Evolutionary conservation across 2,888 invertebrate species (phyloP).

Genomic region (Charanyca ferruginea): DNA sequence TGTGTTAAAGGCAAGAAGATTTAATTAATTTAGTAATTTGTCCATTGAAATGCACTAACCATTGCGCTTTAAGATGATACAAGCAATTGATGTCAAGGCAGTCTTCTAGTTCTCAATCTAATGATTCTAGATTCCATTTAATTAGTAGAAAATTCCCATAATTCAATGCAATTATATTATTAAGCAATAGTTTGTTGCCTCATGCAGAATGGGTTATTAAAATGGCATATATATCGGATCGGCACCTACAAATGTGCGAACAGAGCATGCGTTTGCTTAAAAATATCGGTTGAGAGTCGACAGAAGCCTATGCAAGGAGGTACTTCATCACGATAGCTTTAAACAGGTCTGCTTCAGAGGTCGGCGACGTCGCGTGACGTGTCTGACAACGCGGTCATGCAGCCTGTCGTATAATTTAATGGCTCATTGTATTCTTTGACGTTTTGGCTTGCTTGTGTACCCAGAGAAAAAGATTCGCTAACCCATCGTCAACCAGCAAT

Average conservation of each 20-base stretch:
- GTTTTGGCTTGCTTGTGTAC: conserved; percentile 51
- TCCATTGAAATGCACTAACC: conserved; percentile 48
- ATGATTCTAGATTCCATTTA: conserved; percentile 67
- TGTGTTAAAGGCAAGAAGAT: conserved; percentile 22
- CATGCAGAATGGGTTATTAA: conserved; percentile 23
- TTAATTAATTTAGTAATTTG: conserved; percentile 21
- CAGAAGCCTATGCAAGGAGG: conserved; percentile 55
- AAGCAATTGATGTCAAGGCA: conserved; percentile 80
- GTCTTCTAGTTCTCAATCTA: conserved; percentile 73
- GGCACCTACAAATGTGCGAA: conserved; percentile 13
- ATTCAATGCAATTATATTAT: conserved; percentile 49
- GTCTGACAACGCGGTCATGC: conserved; percentile 73
- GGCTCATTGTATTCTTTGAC: conserved; percentile 76
- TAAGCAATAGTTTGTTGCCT: conserved; percentile 44
- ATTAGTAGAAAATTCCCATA: conserved; percentile 69
- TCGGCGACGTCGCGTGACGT: conserved; percentile 72
- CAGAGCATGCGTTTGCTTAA: conserved; percentile 28
- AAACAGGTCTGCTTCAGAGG: conserved; percentile 64
- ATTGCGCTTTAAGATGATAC: conserved; percentile 53
- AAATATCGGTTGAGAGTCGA: conserved; percentile 30
- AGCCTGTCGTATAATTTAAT: conserved; percentile 76
- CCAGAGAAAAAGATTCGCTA: conserved; percentile 36
- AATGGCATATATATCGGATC: conserved; percentile 26
- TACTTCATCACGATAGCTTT: conserved; percentile 53
- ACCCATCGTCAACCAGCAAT: conserved; percentile 34